Percentiles rank a stretch among this genome's conserved stretches.
Conservation (phyloP, 2,113 vertebrate genomes). For the Nothoprocta pentlandii region DNA sequence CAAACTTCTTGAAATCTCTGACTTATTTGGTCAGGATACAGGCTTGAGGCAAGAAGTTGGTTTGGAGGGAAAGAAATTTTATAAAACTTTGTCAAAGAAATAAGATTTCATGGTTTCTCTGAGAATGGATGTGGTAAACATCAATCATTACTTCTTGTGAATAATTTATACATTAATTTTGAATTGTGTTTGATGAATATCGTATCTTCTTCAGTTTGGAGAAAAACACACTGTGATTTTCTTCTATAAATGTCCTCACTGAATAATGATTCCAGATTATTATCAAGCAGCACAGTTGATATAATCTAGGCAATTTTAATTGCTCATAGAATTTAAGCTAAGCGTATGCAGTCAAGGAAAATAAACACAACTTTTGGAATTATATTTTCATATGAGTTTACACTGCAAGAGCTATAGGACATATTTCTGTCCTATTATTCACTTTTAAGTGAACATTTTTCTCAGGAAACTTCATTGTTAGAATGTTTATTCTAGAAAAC, state of each 20-base stretch:
- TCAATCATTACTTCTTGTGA: background rate
- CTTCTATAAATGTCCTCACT: background rate
- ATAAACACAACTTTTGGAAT: background rate
- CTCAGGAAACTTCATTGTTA: background rate
- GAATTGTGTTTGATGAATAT: background rate
- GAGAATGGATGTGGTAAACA: background rate
- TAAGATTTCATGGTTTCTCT: background rate
- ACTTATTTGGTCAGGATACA: background rate
- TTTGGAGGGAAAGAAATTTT: background rate
- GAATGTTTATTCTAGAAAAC: background rate
- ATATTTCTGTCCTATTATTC: background rate
- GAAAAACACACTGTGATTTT: background rate
- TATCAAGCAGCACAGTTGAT: background rate
- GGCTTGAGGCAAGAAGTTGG: background rate
- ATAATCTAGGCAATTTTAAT: background rate
- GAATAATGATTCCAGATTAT: background rate
- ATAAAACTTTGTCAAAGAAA: background rate
- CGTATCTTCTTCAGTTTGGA: background rate
- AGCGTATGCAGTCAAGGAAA: background rate
- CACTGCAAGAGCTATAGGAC: background rate
- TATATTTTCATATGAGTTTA: background rate
- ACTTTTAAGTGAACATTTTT: background rate
- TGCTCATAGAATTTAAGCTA: background rate
- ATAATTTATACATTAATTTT: background rate
- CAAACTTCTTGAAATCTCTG: background rate